phyloP scores from a whole-genome alignment of 2,797 vertebrate species.

The Neoniphon sammara region DNA sequence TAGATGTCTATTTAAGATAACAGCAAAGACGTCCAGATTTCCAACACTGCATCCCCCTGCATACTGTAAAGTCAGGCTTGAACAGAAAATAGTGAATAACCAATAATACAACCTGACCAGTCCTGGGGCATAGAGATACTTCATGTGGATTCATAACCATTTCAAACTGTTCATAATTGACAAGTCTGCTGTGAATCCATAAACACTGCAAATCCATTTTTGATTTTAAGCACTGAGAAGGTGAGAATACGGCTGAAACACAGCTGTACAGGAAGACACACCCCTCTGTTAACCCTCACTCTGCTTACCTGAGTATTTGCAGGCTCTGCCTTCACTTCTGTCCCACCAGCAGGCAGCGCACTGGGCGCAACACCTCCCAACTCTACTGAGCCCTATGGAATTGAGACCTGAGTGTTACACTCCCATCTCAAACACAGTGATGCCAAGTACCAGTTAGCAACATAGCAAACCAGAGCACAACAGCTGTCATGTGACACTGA shows the following conservation, averaged over 20 bases:
- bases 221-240: not conserved
- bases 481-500: no score
- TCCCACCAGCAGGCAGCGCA: constrained; percentile 75
- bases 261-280: not conserved
- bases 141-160: not conserved
- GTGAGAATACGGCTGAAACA: not conserved
- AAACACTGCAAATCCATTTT: not conserved
- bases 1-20: no score
- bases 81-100: no score
- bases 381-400: constrained; percentile 89
- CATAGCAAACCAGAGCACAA: not conserved
- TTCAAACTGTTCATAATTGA: not conserved
- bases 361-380: constrained; percentile 85
- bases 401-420: constrained; percentile 13
- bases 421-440: not conserved
- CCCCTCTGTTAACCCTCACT: not conserved
- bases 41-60: no score
- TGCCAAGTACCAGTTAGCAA: not conserved
- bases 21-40: no score
- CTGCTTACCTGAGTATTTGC: constrained; percentile 68
- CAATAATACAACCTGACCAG: no score
- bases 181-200: not conserved
- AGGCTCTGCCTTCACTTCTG: constrained; percentile 85
- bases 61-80: no score
- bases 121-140: no score